These are phyloP conservation scores for Amblyjoppa fuscipennis DNA, from an alignment of 2,888 invertebrate species.

Conservation along the genomic window DNA sequence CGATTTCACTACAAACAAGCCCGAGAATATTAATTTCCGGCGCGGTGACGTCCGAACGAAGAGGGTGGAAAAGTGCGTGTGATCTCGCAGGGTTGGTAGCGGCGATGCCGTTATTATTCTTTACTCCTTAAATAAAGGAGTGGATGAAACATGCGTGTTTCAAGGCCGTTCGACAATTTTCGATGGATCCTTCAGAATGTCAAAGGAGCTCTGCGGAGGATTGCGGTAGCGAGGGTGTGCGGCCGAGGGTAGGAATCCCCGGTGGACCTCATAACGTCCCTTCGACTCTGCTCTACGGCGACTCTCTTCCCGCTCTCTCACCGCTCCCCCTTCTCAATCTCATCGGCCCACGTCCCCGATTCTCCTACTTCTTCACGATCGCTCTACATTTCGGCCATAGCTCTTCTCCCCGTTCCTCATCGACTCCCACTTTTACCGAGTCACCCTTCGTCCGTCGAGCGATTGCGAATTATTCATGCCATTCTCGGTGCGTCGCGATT, in stretches of 20 bases:
- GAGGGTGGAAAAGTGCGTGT: neutral
- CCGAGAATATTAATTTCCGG: neutral
- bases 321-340: conserved; percentile 60
- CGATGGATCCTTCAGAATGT: conserved; percentile 23
- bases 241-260: conserved; percentile 35
- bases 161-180: conserved; percentile 19
- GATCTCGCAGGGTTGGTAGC: neutral
- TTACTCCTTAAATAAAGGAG: conserved; percentile 6
- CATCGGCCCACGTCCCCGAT: conserved; percentile 8
- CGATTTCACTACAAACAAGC: neutral
- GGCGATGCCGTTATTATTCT: neutral
- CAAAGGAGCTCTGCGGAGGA: conserved; percentile 14
- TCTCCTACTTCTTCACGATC: conserved; percentile 43
- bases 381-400: conserved; percentile 53
- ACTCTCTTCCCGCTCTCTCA: conserved; percentile 59
- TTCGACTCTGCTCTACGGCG: conserved; percentile 8
- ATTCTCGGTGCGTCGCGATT: conserved; percentile 74
- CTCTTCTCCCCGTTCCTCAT: conserved; percentile 40
- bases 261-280: conserved; percentile 47
- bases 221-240: conserved; percentile 43
- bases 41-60: neutral
- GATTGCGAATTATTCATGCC: conserved; percentile 78
- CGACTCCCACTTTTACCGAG: conserved; percentile 51
- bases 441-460: conserved; percentile 46
- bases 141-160: conserved; percentile 23